Conservation (phyloP, 2,888 invertebrate genomes). For the Hydraecia micacea region DNA sequence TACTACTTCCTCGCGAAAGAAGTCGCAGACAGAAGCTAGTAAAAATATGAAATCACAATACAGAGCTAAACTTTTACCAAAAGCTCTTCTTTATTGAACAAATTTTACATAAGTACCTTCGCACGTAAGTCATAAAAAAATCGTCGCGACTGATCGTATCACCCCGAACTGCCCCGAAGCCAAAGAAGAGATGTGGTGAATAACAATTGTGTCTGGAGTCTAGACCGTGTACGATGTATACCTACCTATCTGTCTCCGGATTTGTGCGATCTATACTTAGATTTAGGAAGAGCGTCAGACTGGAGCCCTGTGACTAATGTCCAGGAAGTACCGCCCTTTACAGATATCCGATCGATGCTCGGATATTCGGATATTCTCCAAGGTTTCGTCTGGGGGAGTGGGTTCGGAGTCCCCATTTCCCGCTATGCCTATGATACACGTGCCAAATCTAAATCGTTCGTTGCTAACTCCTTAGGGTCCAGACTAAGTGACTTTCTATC, state of each 20-base stretch:
- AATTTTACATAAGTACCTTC: constrained; percentile 41
- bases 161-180: no score
- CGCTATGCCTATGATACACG: constrained; percentile 14
- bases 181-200: constrained; percentile 45
- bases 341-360: constrained; percentile 56
- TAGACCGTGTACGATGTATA: constrained; percentile 44
- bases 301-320: constrained; percentile 60
- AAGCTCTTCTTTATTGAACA: constrained; percentile 42
- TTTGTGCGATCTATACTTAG: constrained; percentile 29
- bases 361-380: constrained; percentile 39
- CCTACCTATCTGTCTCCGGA: constrained; percentile 29
- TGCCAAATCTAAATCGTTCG: constrained; percentile 18
- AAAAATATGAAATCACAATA: constrained; percentile 20
- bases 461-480: neutral
- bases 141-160: constrained; percentile 35
- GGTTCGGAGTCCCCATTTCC: constrained; percentile 4
- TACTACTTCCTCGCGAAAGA: no score
- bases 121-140: constrained; percentile 52
- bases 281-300: constrained; percentile 29
- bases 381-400: constrained; percentile 33
- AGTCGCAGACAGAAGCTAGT: neutral
- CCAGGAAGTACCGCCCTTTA: constrained; percentile 48
- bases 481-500: neutral
- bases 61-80: constrained; percentile 1
- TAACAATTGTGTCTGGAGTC: constrained; percentile 60